Evolutionary conservation across 2,113 vertebrate genomes (phyloP).

Genomic region (Pao palembangensis): DNA sequence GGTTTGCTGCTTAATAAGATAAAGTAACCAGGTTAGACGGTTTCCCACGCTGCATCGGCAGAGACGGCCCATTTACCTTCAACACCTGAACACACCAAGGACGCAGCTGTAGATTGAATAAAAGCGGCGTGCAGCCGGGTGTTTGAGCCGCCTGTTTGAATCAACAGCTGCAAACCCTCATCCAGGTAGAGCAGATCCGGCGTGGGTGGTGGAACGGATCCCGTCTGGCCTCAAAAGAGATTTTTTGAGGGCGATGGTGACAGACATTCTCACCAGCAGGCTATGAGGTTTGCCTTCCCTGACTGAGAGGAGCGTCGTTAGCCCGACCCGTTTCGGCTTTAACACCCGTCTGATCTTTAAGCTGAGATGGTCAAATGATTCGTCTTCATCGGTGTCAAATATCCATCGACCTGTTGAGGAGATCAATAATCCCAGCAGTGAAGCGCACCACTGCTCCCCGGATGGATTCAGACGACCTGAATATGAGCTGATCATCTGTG

Average conservation of each 20-base stretch:
- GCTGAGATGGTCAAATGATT: not conserved
- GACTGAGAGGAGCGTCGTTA: not conserved
- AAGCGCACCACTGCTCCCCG: not conserved
- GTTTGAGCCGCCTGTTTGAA: slow-evolving; percentile 15
- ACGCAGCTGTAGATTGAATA: not conserved
- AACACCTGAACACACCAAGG: slow-evolving; percentile 1
- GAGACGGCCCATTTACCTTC: slow-evolving; percentile 33
- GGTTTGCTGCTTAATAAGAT: slow-evolving; percentile 65
- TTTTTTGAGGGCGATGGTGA: not conserved
- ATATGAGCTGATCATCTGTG: not conserved
- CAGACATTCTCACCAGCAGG: not conserved
- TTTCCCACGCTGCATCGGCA: slow-evolving; percentile 4
- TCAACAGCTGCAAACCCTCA: slow-evolving; percentile 8
- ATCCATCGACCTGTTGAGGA: not conserved
- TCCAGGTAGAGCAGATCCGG: not conserved
- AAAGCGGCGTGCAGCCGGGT: not conserved
- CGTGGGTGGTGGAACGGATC: slow-evolving; percentile 7
- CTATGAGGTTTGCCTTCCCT: not conserved
- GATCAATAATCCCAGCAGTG: not conserved
- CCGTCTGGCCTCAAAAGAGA: slow-evolving; percentile 3
- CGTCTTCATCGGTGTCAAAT: not conserved
- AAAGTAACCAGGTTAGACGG: slow-evolving; percentile 51
- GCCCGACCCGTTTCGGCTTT: not conserved
- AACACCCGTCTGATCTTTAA: not conserved
- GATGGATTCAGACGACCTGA: not conserved